Evolutionary conservation across 2,113 vertebrate species (phyloP), one percentile per base, ranked within the genome.

Genomic region (Platanista minor): DNA sequence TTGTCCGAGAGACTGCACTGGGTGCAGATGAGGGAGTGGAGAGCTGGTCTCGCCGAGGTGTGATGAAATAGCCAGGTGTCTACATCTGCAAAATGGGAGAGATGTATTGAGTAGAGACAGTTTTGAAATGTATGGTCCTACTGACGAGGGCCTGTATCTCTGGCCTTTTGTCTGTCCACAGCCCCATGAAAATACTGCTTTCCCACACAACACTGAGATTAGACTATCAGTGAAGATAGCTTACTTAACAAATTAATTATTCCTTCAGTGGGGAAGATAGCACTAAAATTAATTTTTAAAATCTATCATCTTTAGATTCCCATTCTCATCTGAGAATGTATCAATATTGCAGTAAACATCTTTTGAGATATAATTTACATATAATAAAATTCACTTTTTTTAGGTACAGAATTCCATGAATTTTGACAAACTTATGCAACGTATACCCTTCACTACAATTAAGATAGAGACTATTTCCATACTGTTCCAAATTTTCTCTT

Each of bases 171-270:
- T 90, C 62, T 59, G 15, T 49, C 18, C 17, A 39, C 1, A 78
- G 78, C 25, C 8, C n/a, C 33, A 8, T 57, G 41, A 43, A 88
- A 83, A 87, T 39, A 85, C 33, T 86, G 57, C 66, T 85, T 74
- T 81, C 31, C 20, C 4, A 46, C 15, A 72, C 12, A 84, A 61
- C 10, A 18, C 2, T 61, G 39, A 85, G 36, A 57, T 29, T 61
- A 27, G 27, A 57, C 52, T 46, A 66, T 82, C 43, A 8, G 57
- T 82, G 31, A 10, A 80, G 36, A 84, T 11, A 46, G 3, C 84
- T 77, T 87, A 61, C 52, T 87, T 87, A 96, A 90, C n/a, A 43
- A 87, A 69, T 71, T 31, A 64, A 96, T 71, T 75, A 54, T 74
- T 92, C 46, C 46, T 96, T 94, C 59, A 87, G 27, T 72, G 82